A percentile compares a stretch with the other conserved stretches of the same genome.
These are phyloP conservation scores for Ommatoiulus sabulosus DNA, from an alignment of 2,888 invertebrate genomes.

Conservation along the genomic window DNA sequence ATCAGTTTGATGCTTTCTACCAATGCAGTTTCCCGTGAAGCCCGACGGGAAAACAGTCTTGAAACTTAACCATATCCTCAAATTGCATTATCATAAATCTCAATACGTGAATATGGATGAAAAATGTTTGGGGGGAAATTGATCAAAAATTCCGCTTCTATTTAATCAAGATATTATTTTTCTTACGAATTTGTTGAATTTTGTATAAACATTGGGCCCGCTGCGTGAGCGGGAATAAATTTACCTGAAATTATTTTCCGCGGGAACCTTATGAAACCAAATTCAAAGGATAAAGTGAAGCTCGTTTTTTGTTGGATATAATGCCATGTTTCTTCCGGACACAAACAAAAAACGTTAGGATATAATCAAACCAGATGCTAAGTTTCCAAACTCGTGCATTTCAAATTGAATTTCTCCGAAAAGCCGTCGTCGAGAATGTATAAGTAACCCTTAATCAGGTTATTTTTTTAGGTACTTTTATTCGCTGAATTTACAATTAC, in stretches of 20 bases:
- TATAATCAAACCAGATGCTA: not conserved
- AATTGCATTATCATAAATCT: conserved; percentile 22
- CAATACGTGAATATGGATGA: conserved; percentile 29
- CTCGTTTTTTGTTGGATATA: not conserved
- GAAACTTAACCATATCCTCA: not conserved
- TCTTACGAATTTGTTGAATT: not conserved
- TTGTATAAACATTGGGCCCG: not conserved
- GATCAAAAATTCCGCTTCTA: not conserved
- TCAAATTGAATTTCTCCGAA: not conserved
- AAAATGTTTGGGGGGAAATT: not conserved
- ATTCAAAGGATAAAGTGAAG: too few relatives aligned
- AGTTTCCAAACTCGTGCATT: not conserved
- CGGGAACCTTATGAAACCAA: not conserved
- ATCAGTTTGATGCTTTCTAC: too few relatives aligned
- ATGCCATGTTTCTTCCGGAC: not conserved
- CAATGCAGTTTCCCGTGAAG: too few relatives aligned
- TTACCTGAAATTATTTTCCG: not conserved
- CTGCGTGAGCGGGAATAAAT: not conserved
- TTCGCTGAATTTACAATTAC: not conserved
- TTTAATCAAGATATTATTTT: not conserved
- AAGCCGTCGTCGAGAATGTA: not conserved
- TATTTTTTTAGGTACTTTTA: not conserved
- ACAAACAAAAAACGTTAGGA: not conserved
- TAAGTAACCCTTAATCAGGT: conserved; percentile 11
- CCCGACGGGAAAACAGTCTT: not conserved